Evolutionary conservation across 2,888 invertebrate species (phyloP).

Genomic region (Hydraecia micacea): DNA sequence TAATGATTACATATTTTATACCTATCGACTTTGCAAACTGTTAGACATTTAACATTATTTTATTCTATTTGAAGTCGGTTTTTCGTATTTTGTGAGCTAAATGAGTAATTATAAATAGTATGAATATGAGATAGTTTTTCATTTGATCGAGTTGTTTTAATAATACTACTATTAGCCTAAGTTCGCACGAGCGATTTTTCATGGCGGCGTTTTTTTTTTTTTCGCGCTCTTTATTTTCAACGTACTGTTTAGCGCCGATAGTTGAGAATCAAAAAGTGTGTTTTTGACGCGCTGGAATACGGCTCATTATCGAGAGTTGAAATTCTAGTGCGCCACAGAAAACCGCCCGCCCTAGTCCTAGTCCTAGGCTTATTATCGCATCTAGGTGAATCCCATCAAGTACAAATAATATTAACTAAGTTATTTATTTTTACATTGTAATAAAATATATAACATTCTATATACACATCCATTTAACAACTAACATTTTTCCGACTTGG

Average conservation of each 20-base stretch:
- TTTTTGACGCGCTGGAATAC: background rate
- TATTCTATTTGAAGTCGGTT: background rate
- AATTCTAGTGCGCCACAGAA: background rate
- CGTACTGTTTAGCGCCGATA: background rate
- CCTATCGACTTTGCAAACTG: background rate
- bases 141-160: background rate
- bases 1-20: background rate
- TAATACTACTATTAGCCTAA: background rate
- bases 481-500: slow-evolving; percentile 38
- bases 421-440: slow-evolving; percentile 29
- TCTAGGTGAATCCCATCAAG: background rate
- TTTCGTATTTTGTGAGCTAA: background rate
- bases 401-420: background rate
- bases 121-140: background rate
- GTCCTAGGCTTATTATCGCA: background rate
- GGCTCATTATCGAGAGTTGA: background rate
- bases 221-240: background rate
- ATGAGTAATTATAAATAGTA: background rate
- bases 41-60: background rate
- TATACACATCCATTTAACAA: slow-evolving; percentile 38
- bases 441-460: slow-evolving; percentile 54
- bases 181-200: background rate
- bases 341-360: background rate
- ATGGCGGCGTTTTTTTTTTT: background rate
- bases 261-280: background rate